Percentiles rank a stretch among this genome's conserved stretches.
Conservation (phyloP, 92 coral and sea anemone genomes). For the Palythoa caribaeorum region DNA sequence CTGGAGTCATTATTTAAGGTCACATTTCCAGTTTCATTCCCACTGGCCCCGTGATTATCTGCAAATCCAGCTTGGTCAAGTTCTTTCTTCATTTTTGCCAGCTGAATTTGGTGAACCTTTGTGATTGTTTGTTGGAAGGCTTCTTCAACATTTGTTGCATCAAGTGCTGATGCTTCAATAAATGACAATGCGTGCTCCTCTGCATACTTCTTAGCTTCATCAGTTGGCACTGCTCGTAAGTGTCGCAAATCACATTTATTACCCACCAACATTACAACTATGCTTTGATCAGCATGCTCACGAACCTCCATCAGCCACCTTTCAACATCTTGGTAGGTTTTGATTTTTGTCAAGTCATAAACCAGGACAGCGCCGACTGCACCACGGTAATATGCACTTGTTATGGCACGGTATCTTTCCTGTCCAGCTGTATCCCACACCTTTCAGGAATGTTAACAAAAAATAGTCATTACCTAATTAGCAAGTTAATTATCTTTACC, state of each 20-base stretch:
- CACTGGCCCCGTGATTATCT: constrained; percentile 46
- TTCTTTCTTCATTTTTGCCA: constrained; percentile 96
- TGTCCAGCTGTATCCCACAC: constrained; percentile 99
- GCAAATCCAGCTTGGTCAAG: constrained; percentile 78
- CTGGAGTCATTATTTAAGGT: constrained; percentile 64
- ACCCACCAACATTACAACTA: constrained; percentile 98
- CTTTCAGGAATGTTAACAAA: constrained; percentile 41
- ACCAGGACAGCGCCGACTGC: constrained; percentile 97
- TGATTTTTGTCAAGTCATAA: constrained; percentile 94
- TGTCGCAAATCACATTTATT: constrained; percentile 98
- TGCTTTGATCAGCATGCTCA: constrained; percentile 94
- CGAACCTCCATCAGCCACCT: constrained; percentile 95
- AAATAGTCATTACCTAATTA: neutral
- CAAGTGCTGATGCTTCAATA: constrained; percentile 97
- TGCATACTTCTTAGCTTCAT: constrained; percentile 91
- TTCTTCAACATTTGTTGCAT: constrained; percentile 96
- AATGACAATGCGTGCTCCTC: constrained; percentile 82
- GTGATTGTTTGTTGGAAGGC: constrained; percentile 95
- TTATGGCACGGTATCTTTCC: constrained; percentile 96
- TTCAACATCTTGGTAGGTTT: constrained; percentile 93
- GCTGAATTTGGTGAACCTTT: constrained; percentile 91
- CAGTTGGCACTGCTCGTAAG: constrained; percentile 88
- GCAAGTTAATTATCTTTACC: too few relatives aligned
- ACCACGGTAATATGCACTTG: constrained; percentile 99
- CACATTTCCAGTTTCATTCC: constrained; percentile 64